phyloP scores from a whole-genome alignment of 2,113 vertebrate species.

The Larimichthys polyactis region DNA sequence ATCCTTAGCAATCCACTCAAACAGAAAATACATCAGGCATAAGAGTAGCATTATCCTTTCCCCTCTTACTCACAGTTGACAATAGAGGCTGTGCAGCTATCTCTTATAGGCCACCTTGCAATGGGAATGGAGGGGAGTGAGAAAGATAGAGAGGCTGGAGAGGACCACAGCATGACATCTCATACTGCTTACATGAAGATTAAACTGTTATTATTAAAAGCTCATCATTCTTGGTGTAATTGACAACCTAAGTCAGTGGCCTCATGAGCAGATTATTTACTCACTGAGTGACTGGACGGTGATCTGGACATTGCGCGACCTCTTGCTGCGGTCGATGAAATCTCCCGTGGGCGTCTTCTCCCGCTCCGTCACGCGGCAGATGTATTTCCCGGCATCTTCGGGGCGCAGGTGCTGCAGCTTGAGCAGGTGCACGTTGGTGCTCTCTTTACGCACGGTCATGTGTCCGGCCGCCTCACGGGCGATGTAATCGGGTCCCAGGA shows the following conservation, averaged over 20 bases:
- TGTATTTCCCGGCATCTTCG: conserved; percentile 95
- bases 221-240: conserved; percentile 57
- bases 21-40: conserved; percentile 76
- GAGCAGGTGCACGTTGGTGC: conserved; percentile 88
- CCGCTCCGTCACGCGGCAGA: conserved; percentile 95
- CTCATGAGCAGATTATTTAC: conserved; percentile 77
- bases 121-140: background rate
- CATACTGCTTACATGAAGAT: conserved; percentile 58
- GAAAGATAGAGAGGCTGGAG: conserved; percentile 1
- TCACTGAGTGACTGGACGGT: conserved; percentile 92
- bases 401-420: conserved; percentile 92
- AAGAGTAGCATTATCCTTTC: conserved; percentile 67
- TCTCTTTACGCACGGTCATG: conserved; percentile 93
- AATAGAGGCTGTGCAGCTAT: conserved; percentile 60
- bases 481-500: conserved; percentile 91
- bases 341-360: conserved; percentile 94
- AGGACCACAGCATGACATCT: conserved; percentile 28
- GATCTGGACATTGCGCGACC: conserved; percentile 96
- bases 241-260: conserved; percentile 55
- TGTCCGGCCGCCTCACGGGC: conserved; percentile 90
- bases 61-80: conserved; percentile 65
- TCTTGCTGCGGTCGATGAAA: conserved; percentile 96
- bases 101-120: conserved; percentile 49
- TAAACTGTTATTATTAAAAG: conserved; percentile 56
- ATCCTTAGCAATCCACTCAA: conserved; percentile 75